phyloP scores from a whole-genome alignment of 2,113 vertebrate species.

The Origma solitaria region DNA sequence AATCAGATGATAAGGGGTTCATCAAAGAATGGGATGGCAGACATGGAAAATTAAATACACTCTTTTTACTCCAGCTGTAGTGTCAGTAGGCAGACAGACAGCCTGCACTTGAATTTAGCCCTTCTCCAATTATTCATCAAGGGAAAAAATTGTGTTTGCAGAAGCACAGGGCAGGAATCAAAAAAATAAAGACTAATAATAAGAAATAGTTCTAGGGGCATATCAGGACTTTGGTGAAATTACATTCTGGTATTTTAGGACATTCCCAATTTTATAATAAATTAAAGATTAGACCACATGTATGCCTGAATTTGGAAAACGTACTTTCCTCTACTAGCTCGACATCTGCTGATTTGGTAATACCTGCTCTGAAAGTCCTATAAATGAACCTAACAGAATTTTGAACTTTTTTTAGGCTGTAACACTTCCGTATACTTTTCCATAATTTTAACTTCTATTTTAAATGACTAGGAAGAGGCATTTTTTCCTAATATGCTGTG shows the following conservation, averaged over 20 bases:
- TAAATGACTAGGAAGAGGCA: background rate
- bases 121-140: background rate
- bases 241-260: background rate
- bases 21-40: background rate
- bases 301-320: background rate
- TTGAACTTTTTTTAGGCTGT: background rate
- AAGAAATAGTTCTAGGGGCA: background rate
- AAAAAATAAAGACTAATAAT: constrained; percentile 9
- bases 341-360: background rate
- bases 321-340: background rate
- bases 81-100: background rate
- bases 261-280: background rate
- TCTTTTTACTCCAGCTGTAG: background rate
- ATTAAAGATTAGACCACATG: background rate
- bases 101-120: background rate
- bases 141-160: background rate
- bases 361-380: background rate
- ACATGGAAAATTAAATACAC: background rate
- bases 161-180: background rate
- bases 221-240: background rate
- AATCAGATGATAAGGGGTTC: background rate
- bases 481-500: background rate
- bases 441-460: background rate
- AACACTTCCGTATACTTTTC: background rate
- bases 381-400: background rate